Evolutionary conservation across 2,113 vertebrate genomes (phyloP), one percentile per base, ranked within the genome.

Genomic region (Panthera tigris): DNA sequence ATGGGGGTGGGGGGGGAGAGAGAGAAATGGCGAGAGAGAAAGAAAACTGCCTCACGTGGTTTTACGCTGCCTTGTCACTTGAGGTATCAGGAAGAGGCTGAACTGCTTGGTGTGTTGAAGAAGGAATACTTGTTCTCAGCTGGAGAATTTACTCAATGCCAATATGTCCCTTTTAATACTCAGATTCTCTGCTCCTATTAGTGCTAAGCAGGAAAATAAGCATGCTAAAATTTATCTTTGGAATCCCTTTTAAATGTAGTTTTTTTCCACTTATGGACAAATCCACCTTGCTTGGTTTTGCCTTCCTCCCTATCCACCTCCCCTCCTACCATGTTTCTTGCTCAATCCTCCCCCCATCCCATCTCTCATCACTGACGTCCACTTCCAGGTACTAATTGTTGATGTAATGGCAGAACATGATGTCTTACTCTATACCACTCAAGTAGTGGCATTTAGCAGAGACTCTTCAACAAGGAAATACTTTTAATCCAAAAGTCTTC

Each of bases 301-400:
- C 45, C 45, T 65, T 55, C 31, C 9, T 73, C 29, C 18, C 19
- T 41, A 10, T 16, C 39, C 27, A 29, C 3, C 27, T 61, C 4
- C 48, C 39, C 39, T 5, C 12, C 6, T 18, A 29, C 6, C 33
- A 5, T 3, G 14, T 19, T 84, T 61, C 50, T 82, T 55, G 15
- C 50, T 92, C 63, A 13, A 0, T 31, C 23, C 0, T 66, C 45
- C 3, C 3, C 5, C 7, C 18, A 29, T 13, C 15, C 1, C 1
- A 6, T 57, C 19, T 65, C 25, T 7, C 39, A 39, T 9, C 50
- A 33, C 33, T 55, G 19, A 29, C 50, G 41, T 66, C 13, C 41
- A 25, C 52, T 57, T 73, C 27, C 1, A 50, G 45, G 21, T 16
- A n/a, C 25, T 74, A 36, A 71, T 2, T 5, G 1, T 12, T 68